Evolutionary conservation across 2,797 vertebrate genomes (phyloP), one percentile per base, ranked within the genome.

Genomic region (Enteromius treurensis): DNA sequence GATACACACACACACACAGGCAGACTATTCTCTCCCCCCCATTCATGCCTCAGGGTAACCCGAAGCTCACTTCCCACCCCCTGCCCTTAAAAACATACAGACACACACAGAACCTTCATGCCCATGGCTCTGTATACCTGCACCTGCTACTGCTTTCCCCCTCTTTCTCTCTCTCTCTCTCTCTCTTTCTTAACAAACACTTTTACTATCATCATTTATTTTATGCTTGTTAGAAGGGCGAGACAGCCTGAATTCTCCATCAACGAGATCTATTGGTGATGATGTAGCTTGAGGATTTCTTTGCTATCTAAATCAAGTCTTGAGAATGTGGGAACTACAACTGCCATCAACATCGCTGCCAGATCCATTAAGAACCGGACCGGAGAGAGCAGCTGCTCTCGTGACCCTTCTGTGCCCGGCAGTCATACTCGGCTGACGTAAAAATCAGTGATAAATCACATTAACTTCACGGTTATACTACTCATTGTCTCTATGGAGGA

Each of bases 21-120:
- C 67, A 68, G 4, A 42, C 21, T n/a, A 53, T n/a, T 55, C 64
- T 69, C 70, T 69, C 69, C 29, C 75, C 68, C 68, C 67, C 64
- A 64, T 60, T 84, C 68, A n/a, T 82, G 64, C 68, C 64, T 58
- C 51, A 58, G 81, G 77, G 74, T 80, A 82, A 86, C 79, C 86
- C 89, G 86, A 87, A 86, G 23, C 82, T 79, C 78, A 89, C 90
- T 88, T 89, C 82, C 90, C 89, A 90, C 82, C 4, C 80, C 68
- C 81, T 58, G 2, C 81, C 77, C 86, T 58, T 32, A 75, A 67
- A 87, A 82, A 89, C 87, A 88, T 76, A 70, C 84, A 90, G 26
- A 64, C 51, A 60, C 45, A 53, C 15, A 78, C 26, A 65, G 58
- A 65, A 26, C 19, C 34, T 76, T 29, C 32, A 76, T 82, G 81